These are phyloP conservation scores for rat (Rattus norvegicus) DNA, from an alignment of 2,113 vertebrate genomes.

Conservation along the genomic window DNA sequence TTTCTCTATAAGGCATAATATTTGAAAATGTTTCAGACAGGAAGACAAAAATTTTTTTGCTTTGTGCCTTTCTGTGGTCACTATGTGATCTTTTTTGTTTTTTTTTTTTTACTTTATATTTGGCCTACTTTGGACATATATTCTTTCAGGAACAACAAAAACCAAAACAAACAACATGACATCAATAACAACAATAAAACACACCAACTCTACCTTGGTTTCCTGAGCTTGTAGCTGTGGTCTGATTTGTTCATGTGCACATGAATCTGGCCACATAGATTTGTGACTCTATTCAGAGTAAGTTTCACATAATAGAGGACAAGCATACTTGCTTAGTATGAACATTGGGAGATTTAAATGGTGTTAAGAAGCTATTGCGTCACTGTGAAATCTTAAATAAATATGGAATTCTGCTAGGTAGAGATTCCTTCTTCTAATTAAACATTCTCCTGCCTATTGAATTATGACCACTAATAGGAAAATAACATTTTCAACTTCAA, in stretches of 20 bases:
- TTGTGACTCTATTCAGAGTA: background rate
- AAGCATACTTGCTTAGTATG: background rate
- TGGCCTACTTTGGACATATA: background rate
- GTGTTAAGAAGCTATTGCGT: background rate
- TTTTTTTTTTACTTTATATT: background rate
- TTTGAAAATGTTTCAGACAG: background rate
- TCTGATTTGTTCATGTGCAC: background rate
- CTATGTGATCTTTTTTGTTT: background rate
- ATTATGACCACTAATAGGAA: background rate
- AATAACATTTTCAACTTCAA: background rate
- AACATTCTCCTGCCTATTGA: background rate
- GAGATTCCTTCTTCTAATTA: background rate
- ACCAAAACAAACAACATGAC: too few relatives aligned
- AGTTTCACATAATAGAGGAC: background rate
- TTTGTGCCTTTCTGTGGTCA: rapidly evolving
- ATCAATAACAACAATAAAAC: too few relatives aligned
- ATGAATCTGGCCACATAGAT: background rate
- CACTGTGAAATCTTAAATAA: background rate
- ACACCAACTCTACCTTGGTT: background rate
- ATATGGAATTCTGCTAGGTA: background rate
- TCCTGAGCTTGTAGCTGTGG: background rate
- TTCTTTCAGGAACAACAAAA: background rate
- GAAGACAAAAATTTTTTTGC: background rate
- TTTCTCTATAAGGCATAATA: background rate
- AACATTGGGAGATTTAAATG: background rate